Evolutionary conservation across 1,140 invertebrate species (phyloP), one percentile per base, ranked within the genome.

Genomic region (Augochlora pura): DNA sequence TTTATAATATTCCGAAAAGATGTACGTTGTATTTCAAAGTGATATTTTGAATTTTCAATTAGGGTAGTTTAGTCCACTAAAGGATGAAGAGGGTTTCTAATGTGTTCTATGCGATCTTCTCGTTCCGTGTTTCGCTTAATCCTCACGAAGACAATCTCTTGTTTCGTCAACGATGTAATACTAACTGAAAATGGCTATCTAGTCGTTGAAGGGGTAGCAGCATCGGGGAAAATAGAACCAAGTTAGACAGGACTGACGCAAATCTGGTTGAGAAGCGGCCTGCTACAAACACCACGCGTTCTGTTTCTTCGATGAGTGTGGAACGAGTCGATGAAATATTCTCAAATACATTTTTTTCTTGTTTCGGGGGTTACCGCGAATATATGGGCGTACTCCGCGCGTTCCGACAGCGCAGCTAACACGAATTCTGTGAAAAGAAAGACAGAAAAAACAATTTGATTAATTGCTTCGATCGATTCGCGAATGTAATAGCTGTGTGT

Each of bases 261-360:
- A 57, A 86, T 80, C 21, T 86, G 84, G n/a, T 69, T 88, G 49
- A 87, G 77, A 68, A 89, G 88, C 60, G 87, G 87, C 46, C 81
- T 85, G 77, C 84, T 75, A 64, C 82, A 84, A 66, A 82, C 84
- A 62, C 74, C 87, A 64, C 75, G 83, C 23, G 81, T 86, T 67
- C 77, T 82, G 54, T 70, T 79, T 65, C 71, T 77, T 72, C 75
- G 81, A 52, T 86, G 80, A 87, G 63, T 79, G 67, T 82, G 75
- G 67, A 87, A 86, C 79, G 87, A 84, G 80, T 82, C 66, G 59
- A 87, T 88, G 16, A 91, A 89, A 84, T 86, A 90, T 60, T 91
- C 89, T 92, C 91, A 92, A 90, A 92, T 91, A 80, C 73, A 80
- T 71, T 92, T 92, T 71, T 91, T 86, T 46, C 81, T 88, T 9